Evolutionary conservation across 2,113 vertebrate genomes (phyloP).

Genomic region (Pelecanus crispus): DNA sequence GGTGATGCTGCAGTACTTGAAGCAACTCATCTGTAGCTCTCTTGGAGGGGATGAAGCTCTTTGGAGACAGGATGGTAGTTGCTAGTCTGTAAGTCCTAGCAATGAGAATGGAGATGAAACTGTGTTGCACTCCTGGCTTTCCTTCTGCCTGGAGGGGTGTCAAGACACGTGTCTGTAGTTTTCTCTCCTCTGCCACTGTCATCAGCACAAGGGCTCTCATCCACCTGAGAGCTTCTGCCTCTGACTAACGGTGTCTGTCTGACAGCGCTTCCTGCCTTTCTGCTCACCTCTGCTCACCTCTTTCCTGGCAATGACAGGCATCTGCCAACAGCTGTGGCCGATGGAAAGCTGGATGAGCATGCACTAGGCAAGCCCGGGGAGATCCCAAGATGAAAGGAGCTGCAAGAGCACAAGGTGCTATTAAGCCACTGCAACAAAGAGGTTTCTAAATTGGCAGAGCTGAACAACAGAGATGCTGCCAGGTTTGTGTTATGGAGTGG

Average conservation of each 20-base stretch:
- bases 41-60: not conserved
- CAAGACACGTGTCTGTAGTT: not conserved
- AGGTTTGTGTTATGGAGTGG: not conserved
- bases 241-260: not conserved
- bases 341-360: not conserved
- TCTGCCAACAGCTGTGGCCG: not conserved
- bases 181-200: not conserved
- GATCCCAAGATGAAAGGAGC: not conserved
- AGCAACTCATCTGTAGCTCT: not conserved
- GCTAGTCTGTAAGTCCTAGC: not conserved
- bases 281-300: not conserved
- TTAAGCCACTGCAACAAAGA: not conserved
- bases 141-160: not conserved
- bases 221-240: not conserved
- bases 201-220: not conserved
- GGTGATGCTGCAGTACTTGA: not conserved
- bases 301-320: not conserved
- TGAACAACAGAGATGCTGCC: not conserved
- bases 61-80: not conserved
- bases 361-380: not conserved
- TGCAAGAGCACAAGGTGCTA: not conserved
- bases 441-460: not conserved
- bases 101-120: not conserved
- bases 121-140: not conserved
- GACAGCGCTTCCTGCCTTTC: not conserved